phyloP scores from a whole-genome alignment of 2,797 vertebrate species.

The Rhabdomys pumilio region DNA sequence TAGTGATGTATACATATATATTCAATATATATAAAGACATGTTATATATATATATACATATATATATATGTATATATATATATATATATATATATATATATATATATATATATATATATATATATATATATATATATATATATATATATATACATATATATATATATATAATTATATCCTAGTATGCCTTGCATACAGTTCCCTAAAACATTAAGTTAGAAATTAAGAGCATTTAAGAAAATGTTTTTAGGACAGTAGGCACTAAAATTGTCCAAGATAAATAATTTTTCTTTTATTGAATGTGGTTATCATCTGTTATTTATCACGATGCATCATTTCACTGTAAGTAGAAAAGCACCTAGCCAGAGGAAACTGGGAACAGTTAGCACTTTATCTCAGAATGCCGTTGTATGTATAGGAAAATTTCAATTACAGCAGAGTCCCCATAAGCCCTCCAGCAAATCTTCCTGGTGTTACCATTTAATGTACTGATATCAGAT shows the following conservation, averaged over 20 bases:
- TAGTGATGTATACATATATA: background rate
- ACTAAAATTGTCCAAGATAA: background rate
- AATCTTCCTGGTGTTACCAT: background rate
- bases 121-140: no score
- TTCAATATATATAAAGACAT: background rate
- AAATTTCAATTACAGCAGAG: background rate
- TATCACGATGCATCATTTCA: background rate
- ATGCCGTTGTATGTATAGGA: slow-evolving; percentile 12
- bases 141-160: no score
- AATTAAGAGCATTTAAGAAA: background rate
- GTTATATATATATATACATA: background rate
- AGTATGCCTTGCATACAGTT: background rate
- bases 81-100: background rate
- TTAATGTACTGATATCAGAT: background rate
- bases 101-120: no score
- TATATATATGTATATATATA: no score
- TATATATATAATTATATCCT: background rate
- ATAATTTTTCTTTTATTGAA: background rate
- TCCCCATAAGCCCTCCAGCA: background rate
- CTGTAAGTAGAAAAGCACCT: background rate
- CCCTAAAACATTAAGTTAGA: background rate
- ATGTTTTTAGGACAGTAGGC: background rate
- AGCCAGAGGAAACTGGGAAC: background rate
- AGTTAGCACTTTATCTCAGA: slow-evolving; percentile 14
- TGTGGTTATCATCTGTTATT: background rate